phyloP scores from a whole-genome alignment of 2,888 invertebrate genomes.

The Machimus rusticus region DNA sequence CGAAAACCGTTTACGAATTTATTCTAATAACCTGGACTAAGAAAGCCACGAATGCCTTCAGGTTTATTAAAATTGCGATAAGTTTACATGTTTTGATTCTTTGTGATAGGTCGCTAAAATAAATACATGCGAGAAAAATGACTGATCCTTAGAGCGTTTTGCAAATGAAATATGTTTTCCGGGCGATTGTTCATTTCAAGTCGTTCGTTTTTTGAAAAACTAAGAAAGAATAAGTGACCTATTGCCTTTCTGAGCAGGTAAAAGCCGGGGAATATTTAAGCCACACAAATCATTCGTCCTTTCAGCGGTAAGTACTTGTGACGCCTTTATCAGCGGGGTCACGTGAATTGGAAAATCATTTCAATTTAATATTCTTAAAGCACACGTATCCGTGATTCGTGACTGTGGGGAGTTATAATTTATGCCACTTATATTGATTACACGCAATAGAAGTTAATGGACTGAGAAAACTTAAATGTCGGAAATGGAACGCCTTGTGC shows the following conservation, averaged over 20 bases:
- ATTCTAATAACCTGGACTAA: no score
- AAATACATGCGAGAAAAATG: not conserved
- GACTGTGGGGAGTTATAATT: conserved; percentile 17
- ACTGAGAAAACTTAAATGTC: conserved; percentile 30
- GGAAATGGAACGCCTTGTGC: conserved; percentile 31
- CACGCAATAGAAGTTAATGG: conserved; percentile 37
- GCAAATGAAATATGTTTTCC: not conserved
- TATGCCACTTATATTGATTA: conserved; percentile 37
- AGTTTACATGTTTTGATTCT: not conserved
- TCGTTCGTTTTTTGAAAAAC: not conserved
- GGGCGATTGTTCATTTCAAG: not conserved
- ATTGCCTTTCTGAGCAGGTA: not conserved
- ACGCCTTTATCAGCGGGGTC: not conserved
- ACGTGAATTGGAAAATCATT: conserved; percentile 32
- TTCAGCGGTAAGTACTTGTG: conserved; percentile 13
- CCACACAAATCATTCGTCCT: conserved; percentile 16
- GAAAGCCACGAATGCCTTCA: no score
- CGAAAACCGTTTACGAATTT: no score
- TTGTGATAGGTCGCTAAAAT: not conserved
- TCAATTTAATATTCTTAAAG: conserved; percentile 36
- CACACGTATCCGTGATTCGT: conserved; percentile 7
- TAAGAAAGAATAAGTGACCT: not conserved
- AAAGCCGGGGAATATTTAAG: not conserved
- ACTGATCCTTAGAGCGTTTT: not conserved
- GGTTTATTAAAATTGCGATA: not conserved